Evolutionary conservation across 2,888 invertebrate species (phyloP), one percentile per base, ranked within the genome.

Genomic region (Leuctra nigra): DNA sequence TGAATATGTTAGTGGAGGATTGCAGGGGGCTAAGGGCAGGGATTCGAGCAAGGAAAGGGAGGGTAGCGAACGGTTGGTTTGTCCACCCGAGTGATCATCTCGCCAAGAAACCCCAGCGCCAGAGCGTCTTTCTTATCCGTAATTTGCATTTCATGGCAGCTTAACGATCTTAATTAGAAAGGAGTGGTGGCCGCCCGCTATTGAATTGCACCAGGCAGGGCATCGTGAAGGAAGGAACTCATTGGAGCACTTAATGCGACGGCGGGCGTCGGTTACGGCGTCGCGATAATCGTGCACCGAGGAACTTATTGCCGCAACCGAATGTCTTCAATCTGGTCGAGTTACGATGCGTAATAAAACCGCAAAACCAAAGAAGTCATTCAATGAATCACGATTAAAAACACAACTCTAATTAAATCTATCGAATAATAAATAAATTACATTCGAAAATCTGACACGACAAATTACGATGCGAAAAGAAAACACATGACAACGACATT

Each of bases 131-230:
- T 56, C 56, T 59, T 56, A 38, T 69, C 67, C 65, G 68, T 67
- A 68, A 70, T 70, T 68, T 69, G 70, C 69, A 70, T 70, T 70
- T 70, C 70, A 70, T 69, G 68, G 67, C 68, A 68, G 68, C 70
- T 70, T 70, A 70, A 70, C 69, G 69, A 68, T 70, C 70, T 70
- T 69, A 70, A 70, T 70, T 70, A 70, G 69, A 68, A 67, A 68
- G 68, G 55, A 53, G 52, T 55, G 52, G 46, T 35, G 36, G 53
- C 29, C 50, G 55, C 58, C 29, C 50, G 55, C 58, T 52, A 58
- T 58, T 55, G 55, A 55, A 55, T 55, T 44, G 48, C 41, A 39
- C 35, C 41, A 29, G n/a, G 35, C 38, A 33, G 50, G 13, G 33
- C 16, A 33, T 52, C n/a, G 38, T 25, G 36, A 20, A 13, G 38